A percentile compares a stretch with the other conserved stretches of the same genome.
These are phyloP conservation scores for Isaurus tuberculatus DNA, from an alignment of 92 coral and sea anemone species.

Conservation along the genomic window DNA sequence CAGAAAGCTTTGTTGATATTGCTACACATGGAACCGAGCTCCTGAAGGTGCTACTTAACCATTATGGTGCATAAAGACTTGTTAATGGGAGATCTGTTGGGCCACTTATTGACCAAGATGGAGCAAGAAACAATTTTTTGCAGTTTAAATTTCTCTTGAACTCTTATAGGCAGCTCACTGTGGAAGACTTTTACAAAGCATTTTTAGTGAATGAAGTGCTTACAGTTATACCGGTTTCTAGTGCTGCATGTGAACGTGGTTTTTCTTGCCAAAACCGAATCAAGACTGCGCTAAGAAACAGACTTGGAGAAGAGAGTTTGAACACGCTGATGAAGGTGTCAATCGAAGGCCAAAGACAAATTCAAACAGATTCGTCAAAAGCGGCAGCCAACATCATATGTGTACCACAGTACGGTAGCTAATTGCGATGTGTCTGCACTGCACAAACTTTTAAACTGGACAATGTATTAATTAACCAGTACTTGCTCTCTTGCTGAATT, in stretches of 20 bases:
- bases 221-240: conserved; percentile 31
- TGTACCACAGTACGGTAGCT: conserved; percentile 19
- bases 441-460: too few species aligned
- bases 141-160: conserved; percentile 4
- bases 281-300: conserved; percentile 8
- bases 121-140: background rate
- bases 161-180: conserved; percentile 7
- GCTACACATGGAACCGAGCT: conserved; percentile 41
- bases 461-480: too few species aligned
- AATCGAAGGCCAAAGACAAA: conserved; percentile 13
- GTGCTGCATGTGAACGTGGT: conserved; percentile 43
- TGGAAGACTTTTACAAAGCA: background rate
- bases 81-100: conserved; percentile 2
- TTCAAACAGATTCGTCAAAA: conserved; percentile 7
- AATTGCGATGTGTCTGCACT: too few species aligned
- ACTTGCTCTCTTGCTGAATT: background rate
- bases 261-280: conserved; percentile 14
- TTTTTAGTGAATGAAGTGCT: conserved; percentile 10
- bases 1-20: conserved; percentile 42
- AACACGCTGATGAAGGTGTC: conserved; percentile 19
- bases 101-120: conserved; percentile 17
- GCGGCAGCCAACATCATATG: conserved; percentile 19
- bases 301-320: conserved; percentile 13
- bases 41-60: conserved; percentile 44
- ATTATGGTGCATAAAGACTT: conserved; percentile 38